Conservation (phyloP, 2,797 vertebrate species). For the Parambassis ranga region DNA sequence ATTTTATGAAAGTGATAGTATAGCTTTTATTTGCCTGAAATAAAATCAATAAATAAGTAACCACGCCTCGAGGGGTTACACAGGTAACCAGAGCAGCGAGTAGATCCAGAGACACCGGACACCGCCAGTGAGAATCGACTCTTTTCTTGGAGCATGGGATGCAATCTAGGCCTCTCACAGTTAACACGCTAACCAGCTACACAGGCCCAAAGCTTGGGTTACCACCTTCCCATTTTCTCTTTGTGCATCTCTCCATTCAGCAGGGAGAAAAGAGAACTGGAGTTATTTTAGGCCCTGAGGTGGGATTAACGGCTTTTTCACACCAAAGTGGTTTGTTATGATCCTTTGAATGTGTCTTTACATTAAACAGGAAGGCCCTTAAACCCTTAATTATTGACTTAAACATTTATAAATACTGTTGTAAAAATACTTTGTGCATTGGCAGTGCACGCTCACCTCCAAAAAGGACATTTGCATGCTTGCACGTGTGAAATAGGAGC, state of each 20-base stretch:
- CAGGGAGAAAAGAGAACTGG: slow-evolving; percentile 48
- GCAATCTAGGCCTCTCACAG: slow-evolving; percentile 68
- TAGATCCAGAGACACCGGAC: slow-evolving; percentile 67
- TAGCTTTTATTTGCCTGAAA: not conserved
- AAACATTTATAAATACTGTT: slow-evolving; percentile 4
- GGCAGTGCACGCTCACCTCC: not conserved
- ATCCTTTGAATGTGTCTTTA: slow-evolving; percentile 5
- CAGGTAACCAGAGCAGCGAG: slow-evolving; percentile 63
- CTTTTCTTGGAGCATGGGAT: slow-evolving; percentile 59
- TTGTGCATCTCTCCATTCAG: slow-evolving; percentile 72
- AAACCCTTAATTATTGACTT: slow-evolving; percentile 2
- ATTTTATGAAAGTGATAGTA: not conserved
- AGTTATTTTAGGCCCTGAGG: slow-evolving; percentile 66
- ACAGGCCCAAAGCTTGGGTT: slow-evolving; percentile 70
- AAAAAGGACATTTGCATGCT: not conserved
- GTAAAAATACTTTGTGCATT: not conserved
- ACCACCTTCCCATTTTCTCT: slow-evolving; percentile 63
- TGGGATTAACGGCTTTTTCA: slow-evolving; percentile 57
- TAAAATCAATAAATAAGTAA: not conserved
- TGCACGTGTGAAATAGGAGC: slow-evolving; percentile 11
- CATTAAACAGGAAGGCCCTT: slow-evolving; percentile 34
- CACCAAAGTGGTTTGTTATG: slow-evolving; percentile 43
- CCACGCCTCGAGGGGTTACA: not conserved
- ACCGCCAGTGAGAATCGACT: slow-evolving; percentile 52
- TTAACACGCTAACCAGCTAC: slow-evolving; percentile 68